Evolutionary conservation across 2,888 invertebrate species (phyloP).

Genomic region (Torymus auratus): DNA sequence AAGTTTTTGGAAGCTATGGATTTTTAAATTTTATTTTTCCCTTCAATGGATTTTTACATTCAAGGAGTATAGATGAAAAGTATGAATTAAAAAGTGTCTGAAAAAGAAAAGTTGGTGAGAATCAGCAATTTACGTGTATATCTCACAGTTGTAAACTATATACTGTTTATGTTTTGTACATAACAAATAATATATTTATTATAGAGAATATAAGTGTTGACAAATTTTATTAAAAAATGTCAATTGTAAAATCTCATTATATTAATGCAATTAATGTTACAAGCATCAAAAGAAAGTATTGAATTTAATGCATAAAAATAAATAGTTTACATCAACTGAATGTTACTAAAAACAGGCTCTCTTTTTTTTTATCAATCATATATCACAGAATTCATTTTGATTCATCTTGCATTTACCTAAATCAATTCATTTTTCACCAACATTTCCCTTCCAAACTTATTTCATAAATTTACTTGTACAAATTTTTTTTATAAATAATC

Average conservation of each 20-base stretch:
- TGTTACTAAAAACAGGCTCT: constrained; percentile 6
- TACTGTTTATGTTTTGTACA: constrained; percentile 36
- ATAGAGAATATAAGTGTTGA: constrained; percentile 9
- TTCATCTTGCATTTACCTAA: constrained; percentile 2
- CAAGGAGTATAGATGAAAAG: constrained; percentile 60
- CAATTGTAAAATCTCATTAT: constrained; percentile 15
- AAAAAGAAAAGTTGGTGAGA: constrained; percentile 49
- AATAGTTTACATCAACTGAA: neutral
- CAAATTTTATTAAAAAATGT: constrained; percentile 13
- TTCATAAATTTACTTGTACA: constrained; percentile 22
- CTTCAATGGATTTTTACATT: constrained; percentile 67
- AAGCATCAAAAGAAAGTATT: neutral
- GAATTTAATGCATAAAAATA: constrained; percentile 32
- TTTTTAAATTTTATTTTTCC: constrained; percentile 69
- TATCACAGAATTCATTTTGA: neutral
- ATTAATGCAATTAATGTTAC: constrained; percentile 9
- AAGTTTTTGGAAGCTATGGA: constrained; percentile 70
- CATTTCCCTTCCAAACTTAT: constrained; percentile 23
- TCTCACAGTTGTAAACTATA: constrained; percentile 7
- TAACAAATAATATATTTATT: constrained; percentile 34
- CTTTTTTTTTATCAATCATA: neutral
- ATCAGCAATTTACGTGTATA: constrained; percentile 12
- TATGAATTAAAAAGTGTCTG: constrained; percentile 63
- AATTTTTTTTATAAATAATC: constrained; percentile 48
- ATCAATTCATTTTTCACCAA: constrained; percentile 15